These are phyloP conservation scores for Cybosia mesomella DNA, from an alignment of 2,888 invertebrate species.

Conservation along the genomic window DNA sequence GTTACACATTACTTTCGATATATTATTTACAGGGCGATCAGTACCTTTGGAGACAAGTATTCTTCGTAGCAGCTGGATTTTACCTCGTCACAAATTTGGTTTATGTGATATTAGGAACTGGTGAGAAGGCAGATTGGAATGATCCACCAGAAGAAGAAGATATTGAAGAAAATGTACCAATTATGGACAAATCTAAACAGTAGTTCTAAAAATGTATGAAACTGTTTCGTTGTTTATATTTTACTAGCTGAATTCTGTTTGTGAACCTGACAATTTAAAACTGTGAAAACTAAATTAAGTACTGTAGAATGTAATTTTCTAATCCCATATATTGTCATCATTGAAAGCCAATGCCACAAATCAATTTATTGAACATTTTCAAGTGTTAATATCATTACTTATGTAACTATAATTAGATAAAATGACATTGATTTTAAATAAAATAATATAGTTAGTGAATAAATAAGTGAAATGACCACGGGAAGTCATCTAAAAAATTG, in stretches of 20 bases:
- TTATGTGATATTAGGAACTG: constrained; percentile 90
- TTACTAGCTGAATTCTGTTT: no score
- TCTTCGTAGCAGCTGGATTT: constrained; percentile 90
- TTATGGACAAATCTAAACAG: constrained; percentile 35
- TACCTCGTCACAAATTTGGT: constrained; percentile 89
- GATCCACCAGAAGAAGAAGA: constrained; percentile 64
- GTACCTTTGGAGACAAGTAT: constrained; percentile 90
- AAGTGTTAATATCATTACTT: no score
- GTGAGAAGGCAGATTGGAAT: constrained; percentile 91
- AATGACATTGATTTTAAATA: background rate
- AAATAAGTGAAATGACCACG: background rate
- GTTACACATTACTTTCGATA: background rate
- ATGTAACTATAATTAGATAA: no score
- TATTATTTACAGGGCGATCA: constrained; percentile 85
- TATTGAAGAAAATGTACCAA: constrained; percentile 38
- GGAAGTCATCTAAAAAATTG: no score
- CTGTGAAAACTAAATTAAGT: no score
- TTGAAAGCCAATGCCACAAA: no score
- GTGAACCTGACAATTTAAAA: no score
- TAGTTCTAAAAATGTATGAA: no score
- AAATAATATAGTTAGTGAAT: background rate
- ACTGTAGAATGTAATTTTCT: no score
- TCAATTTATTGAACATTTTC: no score
- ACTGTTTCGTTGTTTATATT: no score
- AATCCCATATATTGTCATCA: no score